Percentiles rank a stretch among this genome's conserved stretches.
These are phyloP conservation scores for Drosophila testacea DNA, from an alignment of 2,888 invertebrate genomes.

Conservation along the genomic window DNA sequence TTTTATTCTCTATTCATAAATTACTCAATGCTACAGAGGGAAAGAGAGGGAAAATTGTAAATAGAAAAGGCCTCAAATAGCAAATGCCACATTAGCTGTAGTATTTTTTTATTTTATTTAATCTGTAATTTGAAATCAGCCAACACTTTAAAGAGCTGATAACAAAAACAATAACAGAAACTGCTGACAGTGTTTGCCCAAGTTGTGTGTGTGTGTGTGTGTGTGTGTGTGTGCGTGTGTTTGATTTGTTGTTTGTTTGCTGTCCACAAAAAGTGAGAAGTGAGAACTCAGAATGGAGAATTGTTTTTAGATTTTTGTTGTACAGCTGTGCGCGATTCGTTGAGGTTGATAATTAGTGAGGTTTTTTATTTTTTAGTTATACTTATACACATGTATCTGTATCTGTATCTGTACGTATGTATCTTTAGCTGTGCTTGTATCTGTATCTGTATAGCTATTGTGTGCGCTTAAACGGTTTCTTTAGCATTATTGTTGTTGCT, in stretches of 20 bases:
- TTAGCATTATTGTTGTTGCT: conserved; percentile 19
- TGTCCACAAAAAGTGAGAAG: conserved; percentile 36
- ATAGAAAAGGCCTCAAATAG: conserved; percentile 8
- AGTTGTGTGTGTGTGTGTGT: conserved; percentile 4
- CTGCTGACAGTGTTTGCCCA: conserved; percentile 44
- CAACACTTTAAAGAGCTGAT: conserved; percentile 32
- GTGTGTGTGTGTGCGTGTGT: conserved; percentile 20
- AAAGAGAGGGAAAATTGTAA: not conserved
- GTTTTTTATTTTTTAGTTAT: conserved; percentile 17
- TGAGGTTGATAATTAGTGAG: conserved; percentile 65
- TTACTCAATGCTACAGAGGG: conserved; percentile 37
- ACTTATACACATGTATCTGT: conserved; percentile 25
- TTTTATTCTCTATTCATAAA: conserved; percentile 22
- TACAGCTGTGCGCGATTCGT: conserved; percentile 61
- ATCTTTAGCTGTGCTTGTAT: conserved; percentile 18
- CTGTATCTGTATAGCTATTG: conserved; percentile 30
- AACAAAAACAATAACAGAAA: conserved; percentile 24
- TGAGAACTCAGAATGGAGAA: conserved; percentile 36
- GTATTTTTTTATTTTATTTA: conserved; percentile 4
- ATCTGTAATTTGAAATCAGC: conserved; percentile 35
- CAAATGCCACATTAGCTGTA: conserved; percentile 12
- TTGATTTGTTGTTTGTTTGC: conserved; percentile 35
- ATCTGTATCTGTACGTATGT: conserved; percentile 12
- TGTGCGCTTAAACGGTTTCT: conserved; percentile 71
- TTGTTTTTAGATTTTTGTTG: conserved; percentile 25